These are phyloP conservation scores for Protaetia brevitarsis DNA, from an alignment of 1,140 invertebrate genomes.

Conservation along the genomic window DNA sequence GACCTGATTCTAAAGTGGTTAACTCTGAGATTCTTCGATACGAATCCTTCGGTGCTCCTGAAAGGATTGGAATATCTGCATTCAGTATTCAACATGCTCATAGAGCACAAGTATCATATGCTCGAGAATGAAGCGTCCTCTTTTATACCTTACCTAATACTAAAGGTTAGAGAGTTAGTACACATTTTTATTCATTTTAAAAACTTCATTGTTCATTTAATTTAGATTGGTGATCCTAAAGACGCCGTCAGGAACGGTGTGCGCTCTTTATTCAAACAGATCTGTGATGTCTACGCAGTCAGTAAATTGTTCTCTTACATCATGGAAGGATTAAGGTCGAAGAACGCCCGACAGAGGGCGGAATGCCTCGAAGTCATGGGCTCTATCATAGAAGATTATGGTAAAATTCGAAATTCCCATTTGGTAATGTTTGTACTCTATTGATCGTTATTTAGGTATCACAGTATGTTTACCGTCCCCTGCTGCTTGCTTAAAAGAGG, in stretches of 20 bases:
- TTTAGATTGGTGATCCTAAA: slow-evolving; percentile 91
- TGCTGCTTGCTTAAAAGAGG: slow-evolving; percentile 79
- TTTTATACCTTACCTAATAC: slow-evolving; percentile 81
- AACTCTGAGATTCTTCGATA: slow-evolving; percentile 94
- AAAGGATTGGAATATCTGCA: slow-evolving; percentile 92
- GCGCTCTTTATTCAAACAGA: slow-evolving; percentile 78
- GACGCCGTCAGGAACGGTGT: slow-evolving; percentile 89
- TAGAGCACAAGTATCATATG: slow-evolving; percentile 79
- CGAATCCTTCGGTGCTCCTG: slow-evolving; percentile 93
- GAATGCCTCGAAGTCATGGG: slow-evolving; percentile 93
- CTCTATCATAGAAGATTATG: slow-evolving; percentile 81
- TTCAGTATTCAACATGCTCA: slow-evolving; percentile 75
- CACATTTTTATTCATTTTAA: neutral
- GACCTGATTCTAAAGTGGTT: slow-evolving; percentile 97
- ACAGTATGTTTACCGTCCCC: slow-evolving; percentile 78
- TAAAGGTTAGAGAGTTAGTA: slow-evolving; percentile 37
- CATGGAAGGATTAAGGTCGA: slow-evolving; percentile 94
- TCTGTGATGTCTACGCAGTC: slow-evolving; percentile 82
- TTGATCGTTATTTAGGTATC: slow-evolving; percentile 29
- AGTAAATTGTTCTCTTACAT: slow-evolving; percentile 85
- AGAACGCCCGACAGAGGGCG: slow-evolving; percentile 92
- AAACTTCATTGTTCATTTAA: slow-evolving; percentile 28
- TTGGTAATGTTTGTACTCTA: neutral
- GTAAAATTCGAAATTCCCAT: slow-evolving; percentile 51
- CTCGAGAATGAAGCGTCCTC: slow-evolving; percentile 87